Base-by-base conservation (phyloP, 2,113 vertebrate species). In the Archocentrus centrarchus region DNA sequence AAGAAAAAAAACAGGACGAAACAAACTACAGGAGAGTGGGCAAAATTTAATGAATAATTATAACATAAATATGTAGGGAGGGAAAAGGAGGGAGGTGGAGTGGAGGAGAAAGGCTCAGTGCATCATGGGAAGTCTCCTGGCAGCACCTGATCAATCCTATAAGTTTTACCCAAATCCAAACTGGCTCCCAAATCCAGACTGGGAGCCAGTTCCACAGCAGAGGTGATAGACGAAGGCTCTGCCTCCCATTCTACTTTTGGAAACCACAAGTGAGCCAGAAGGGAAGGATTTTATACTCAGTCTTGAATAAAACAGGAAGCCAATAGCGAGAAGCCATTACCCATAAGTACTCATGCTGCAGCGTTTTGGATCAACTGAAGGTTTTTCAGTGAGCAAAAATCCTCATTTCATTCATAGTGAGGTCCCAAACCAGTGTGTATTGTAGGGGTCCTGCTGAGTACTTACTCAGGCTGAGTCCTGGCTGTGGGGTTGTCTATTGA, bases 401-500 rank as follows among this genome's bases (percentile, higher is more conserved):
- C 17, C 13, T 73, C 3, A n/a, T 53, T 53, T 53, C 27, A 73
- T 53, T 44, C 55, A 68, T 7, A 50, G 24, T 13, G 2, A 78
- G 7, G 24, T 62, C 59, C 62, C 32, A 62, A 30, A 32, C 18
- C 4, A 11, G 41, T 10, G 4, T 14, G 14, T 27, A 7, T 17
- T 41, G 41, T 32, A 1, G 55, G 22, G 73, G 24, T 24, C 22
- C 4, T 55, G 2, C 10, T 11, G 13, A 41, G 17, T 82, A 93
- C 95, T 96, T 93, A 99, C 98, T 97, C 91, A 1, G 98, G 97
- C 59, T 95, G 95, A 60, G 97, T 96, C 86, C 97, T 96, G 77
- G 98, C 98, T 91, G 96, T 96, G 59, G 98, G 98, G 89, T 99
- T 99, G 93, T 99, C 97, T 87, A 99, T 99, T 3, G 98, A 99